Evolutionary conservation across 2,888 invertebrate genomes (phyloP).

Genomic region (Mellilla xanthometata): DNA sequence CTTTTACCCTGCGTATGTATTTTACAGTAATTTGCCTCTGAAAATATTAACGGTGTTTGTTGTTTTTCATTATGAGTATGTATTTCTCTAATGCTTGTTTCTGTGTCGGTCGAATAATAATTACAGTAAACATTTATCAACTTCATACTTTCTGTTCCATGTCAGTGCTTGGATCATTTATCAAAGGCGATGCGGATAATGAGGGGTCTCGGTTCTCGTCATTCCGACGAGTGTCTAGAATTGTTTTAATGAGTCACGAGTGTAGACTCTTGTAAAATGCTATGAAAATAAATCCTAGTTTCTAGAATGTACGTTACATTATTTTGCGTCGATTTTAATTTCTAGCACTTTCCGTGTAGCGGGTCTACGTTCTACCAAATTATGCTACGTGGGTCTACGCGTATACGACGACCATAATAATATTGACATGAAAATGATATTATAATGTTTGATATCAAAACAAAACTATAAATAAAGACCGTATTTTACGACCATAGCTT

Average conservation of each 20-base stretch:
- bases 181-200: conserved; percentile 45
- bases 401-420: too few species aligned
- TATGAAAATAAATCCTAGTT: too few species aligned
- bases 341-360: too few species aligned
- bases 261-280: too few species aligned
- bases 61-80: conserved; percentile 1
- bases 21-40: neutral
- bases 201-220: conserved; percentile 33
- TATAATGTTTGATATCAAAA: too few species aligned
- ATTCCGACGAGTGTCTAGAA: conserved; percentile 19
- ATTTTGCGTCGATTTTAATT: too few species aligned
- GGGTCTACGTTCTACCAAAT: too few species aligned
- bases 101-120: conserved; percentile 41
- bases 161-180: conserved; percentile 50
- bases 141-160: conserved; percentile 48
- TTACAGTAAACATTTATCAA: conserved; percentile 54
- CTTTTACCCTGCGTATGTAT: neutral
- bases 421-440: too few species aligned
- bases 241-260: conserved; percentile 24
- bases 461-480: too few species aligned
- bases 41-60: conserved; percentile 2
- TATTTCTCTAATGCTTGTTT: conserved; percentile 17
- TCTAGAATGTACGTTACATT: too few species aligned
- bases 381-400: too few species aligned
- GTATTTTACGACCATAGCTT: too few species aligned